Evolutionary conservation across 2,797 vertebrate genomes (phyloP).

Genomic region (Manis javanica): DNA sequence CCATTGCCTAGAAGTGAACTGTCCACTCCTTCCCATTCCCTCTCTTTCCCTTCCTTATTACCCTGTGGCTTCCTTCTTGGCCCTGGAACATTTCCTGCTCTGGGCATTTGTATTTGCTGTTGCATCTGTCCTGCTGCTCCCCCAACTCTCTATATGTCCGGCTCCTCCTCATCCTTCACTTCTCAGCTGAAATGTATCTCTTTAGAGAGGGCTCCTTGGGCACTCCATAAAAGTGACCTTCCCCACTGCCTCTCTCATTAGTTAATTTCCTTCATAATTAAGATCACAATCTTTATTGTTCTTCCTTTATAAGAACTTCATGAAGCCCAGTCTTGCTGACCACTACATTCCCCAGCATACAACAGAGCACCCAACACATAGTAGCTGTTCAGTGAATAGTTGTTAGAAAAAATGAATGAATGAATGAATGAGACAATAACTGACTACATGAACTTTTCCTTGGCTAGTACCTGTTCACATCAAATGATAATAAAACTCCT

Average conservation of each 20-base stretch:
- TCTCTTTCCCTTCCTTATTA: neutral
- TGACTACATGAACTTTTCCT: neutral
- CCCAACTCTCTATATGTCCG: neutral
- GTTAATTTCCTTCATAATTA: neutral
- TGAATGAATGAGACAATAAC: neutral
- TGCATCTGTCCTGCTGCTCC: neutral
- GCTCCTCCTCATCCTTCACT: neutral
- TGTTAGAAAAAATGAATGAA: slow-evolving; percentile 14
- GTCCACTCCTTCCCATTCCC: neutral
- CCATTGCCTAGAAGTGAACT: neutral
- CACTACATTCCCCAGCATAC: neutral
- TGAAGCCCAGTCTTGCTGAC: neutral
- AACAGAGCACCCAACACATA: neutral
- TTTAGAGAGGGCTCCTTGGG: neutral
- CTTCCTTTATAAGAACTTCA: neutral
- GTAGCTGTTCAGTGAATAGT: neutral
- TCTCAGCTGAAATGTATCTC: neutral
- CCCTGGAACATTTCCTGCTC: neutral
- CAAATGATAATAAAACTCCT: neutral
- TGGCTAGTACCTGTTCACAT: neutral
- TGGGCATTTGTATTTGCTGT: neutral
- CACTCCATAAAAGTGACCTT: neutral
- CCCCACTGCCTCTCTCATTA: neutral
- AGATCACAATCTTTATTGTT: neutral
- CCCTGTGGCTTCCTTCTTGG: neutral